Conservation (phyloP, 2,797 vertebrate species). For the Enoplosus armatus region DNA sequence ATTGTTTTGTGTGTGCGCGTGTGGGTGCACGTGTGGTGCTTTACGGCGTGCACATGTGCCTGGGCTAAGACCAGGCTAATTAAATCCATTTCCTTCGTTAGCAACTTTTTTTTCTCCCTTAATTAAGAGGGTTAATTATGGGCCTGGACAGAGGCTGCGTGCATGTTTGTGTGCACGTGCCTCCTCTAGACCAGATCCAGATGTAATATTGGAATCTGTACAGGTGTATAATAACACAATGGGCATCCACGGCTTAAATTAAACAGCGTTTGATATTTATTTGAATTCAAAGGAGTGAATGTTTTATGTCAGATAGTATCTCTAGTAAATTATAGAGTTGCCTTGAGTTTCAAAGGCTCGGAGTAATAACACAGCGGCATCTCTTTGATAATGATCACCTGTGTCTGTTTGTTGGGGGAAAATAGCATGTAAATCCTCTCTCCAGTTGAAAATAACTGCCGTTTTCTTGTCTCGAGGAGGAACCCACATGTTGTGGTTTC, state of each 20-base stretch:
- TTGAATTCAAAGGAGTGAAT: constrained; percentile 15
- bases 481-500: constrained; percentile 39
- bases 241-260: constrained; percentile 26
- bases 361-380: constrained; percentile 22
- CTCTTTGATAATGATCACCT: constrained; percentile 26
- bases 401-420: constrained; percentile 20
- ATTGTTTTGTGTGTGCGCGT: constrained; percentile 82
- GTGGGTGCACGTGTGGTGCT: constrained; percentile 59
- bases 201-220: constrained; percentile 1
- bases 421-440: background rate
- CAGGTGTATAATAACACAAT: constrained; percentile 31
- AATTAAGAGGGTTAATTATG: constrained; percentile 86
- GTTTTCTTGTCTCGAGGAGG: constrained; percentile 31
- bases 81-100: constrained; percentile 85
- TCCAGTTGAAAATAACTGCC: background rate
- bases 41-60: constrained; percentile 59
- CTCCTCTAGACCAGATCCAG: background rate
- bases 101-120: constrained; percentile 78
- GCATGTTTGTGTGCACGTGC: constrained; percentile 20
- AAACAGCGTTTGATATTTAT: constrained; percentile 40
- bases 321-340: constrained; percentile 30
- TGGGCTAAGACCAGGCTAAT: constrained; percentile 81
- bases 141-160: constrained; percentile 67
- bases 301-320: constrained; percentile 22
- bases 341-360: constrained; percentile 21